A percentile compares a stretch with the other conserved stretches of the same genome.
phyloP scores from a whole-genome alignment of 2,888 invertebrate species.

The Phasia obesa region DNA sequence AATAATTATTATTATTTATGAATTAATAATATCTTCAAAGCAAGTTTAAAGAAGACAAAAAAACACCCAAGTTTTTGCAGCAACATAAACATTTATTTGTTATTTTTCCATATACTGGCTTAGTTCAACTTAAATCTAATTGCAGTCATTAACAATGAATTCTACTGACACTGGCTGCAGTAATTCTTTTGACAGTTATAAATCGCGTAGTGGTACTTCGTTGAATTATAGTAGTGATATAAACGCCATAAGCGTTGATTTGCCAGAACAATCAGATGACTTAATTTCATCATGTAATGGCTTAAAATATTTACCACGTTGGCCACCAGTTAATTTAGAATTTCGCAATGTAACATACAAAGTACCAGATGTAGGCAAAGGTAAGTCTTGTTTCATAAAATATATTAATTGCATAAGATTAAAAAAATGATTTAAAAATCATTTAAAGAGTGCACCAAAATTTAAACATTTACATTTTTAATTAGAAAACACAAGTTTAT shows the following conservation, averaged over 20 bases:
- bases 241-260: slow-evolving; percentile 79
- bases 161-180: slow-evolving; percentile 72
- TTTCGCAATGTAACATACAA: slow-evolving; percentile 92
- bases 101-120: slow-evolving; percentile 6
- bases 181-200: slow-evolving; percentile 73
- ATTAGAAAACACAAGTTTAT: no score
- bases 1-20: slow-evolving; percentile 2
- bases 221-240: slow-evolving; percentile 79
- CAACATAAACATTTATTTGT: slow-evolving; percentile 26
- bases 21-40: slow-evolving; percentile 13
- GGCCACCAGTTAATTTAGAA: slow-evolving; percentile 90
- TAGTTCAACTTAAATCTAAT: slow-evolving; percentile 5
- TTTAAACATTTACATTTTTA: no score
- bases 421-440: no score
- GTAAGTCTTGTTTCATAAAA: slow-evolving; percentile 78
- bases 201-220: slow-evolving; percentile 74
- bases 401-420: background rate
- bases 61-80: slow-evolving; percentile 22
- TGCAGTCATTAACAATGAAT: slow-evolving; percentile 65
- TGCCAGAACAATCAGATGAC: slow-evolving; percentile 83
- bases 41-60: slow-evolving; percentile 1
- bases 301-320: slow-evolving; percentile 85
- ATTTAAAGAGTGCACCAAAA: no score
- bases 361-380: slow-evolving; percentile 87
- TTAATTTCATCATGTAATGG: slow-evolving; percentile 84